Evolutionary conservation across 2,888 invertebrate genomes (phyloP).

Genomic region (Gastrophysa polygoni): DNA sequence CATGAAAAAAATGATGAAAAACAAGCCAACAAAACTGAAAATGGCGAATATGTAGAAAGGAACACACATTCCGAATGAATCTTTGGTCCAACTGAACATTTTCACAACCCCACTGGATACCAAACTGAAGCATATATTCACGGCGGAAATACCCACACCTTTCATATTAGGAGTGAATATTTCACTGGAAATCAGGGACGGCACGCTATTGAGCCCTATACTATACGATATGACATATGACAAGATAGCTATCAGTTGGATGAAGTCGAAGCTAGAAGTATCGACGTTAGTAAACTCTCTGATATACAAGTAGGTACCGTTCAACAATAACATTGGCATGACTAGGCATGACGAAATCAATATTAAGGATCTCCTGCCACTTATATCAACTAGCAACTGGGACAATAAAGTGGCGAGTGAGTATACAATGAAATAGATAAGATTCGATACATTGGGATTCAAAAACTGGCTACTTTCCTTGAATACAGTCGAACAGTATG

Average conservation of each 20-base stretch:
- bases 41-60: conserved; percentile 72
- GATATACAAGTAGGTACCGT: conserved; percentile 57
- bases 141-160: conserved; percentile 59
- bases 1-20: conserved; percentile 69
- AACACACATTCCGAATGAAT: conserved; percentile 62
- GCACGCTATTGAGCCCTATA: conserved; percentile 73
- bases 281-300: conserved; percentile 44
- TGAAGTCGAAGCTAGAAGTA: conserved; percentile 39
- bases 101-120: conserved; percentile 5
- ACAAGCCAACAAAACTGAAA: conserved; percentile 64
- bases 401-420: conserved; percentile 10
- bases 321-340: conserved; percentile 58
- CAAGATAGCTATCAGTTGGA: conserved; percentile 45
- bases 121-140: conserved; percentile 19
- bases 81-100: conserved; percentile 21
- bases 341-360: conserved; percentile 58
- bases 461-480: conserved; percentile 49
- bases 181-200: conserved; percentile 74
- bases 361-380: conserved; percentile 68
- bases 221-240: conserved; percentile 59
- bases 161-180: conserved; percentile 69
- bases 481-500: conserved; percentile 53
- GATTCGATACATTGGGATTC: conserved; percentile 52
- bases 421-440: conserved; percentile 20
- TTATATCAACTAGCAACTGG: conserved; percentile 64